A percentile compares a stretch with the other conserved stretches of the same genome.
Evolutionary conservation across 1,140 invertebrate species (phyloP).

Genomic region (Zaprionus inermis): DNA sequence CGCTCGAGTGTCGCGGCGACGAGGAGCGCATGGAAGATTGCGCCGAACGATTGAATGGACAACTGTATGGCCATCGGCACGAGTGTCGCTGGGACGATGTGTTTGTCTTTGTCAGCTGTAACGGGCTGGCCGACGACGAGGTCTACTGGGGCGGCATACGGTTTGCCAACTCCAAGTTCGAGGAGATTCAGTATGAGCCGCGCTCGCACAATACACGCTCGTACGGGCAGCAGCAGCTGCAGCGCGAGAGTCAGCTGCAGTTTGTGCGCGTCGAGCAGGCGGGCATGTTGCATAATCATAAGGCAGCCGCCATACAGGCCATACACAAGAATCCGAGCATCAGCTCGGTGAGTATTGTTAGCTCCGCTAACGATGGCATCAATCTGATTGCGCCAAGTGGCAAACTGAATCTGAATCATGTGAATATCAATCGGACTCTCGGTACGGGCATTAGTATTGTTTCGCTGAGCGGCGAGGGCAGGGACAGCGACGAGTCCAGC

Average conservation of each 20-base stretch:
- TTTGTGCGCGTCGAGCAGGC: constrained; percentile 96
- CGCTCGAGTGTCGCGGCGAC: constrained; percentile 92
- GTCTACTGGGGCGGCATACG: constrained; percentile 98
- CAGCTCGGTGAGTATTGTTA: constrained; percentile 91
- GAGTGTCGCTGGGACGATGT: constrained; percentile 94
- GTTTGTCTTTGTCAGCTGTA: constrained; percentile 97
- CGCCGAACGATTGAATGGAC: constrained; percentile 94
- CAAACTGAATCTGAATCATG: constrained; percentile 88
- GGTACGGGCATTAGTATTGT: constrained; percentile 95
- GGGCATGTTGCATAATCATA: constrained; percentile 97
- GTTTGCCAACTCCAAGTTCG: constrained; percentile 95
- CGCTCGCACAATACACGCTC: constrained; percentile 92
- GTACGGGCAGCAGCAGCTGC: constrained; percentile 87
- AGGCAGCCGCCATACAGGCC: constrained; percentile 95
- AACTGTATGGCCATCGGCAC: constrained; percentile 92
- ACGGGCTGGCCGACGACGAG: constrained; percentile 87
- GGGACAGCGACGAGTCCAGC: constrained; percentile 93
- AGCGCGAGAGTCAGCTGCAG: constrained; percentile 90
- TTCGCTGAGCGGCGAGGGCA: constrained; percentile 96
- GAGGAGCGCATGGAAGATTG: constrained; percentile 94
- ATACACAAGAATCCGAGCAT: constrained; percentile 94
- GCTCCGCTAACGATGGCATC: constrained; percentile 95
- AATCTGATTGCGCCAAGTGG: constrained; percentile 95
- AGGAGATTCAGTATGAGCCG: constrained; percentile 92
- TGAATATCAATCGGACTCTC: constrained; percentile 92